phyloP scores from a whole-genome alignment of 1,140 invertebrate genomes.

The Nasonia vitripennis region DNA sequence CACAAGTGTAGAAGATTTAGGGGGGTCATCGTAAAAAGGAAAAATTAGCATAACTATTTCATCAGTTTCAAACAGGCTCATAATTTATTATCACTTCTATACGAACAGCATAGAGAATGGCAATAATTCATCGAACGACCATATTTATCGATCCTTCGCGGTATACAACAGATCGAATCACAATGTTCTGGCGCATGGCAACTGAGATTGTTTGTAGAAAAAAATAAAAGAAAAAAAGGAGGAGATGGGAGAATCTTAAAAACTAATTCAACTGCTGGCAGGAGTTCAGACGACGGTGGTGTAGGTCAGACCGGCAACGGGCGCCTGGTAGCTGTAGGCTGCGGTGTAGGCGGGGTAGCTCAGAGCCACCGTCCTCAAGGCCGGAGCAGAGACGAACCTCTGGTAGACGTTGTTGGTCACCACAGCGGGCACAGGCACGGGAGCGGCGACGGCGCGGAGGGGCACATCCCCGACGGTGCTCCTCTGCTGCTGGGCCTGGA shows the following conservation, averaged over 20 bases:
- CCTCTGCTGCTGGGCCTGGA: slow-evolving; percentile 18
- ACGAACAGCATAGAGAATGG: not conserved
- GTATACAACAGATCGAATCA: not conserved
- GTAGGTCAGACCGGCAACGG: slow-evolving; percentile 63
- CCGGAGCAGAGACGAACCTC: slow-evolving; percentile 55
- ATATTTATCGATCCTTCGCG: too few species aligned
- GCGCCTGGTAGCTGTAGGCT: slow-evolving; percentile 65
- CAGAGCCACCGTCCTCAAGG: slow-evolving; percentile 51
- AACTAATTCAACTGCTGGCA: not conserved
- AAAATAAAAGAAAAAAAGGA: not conserved
- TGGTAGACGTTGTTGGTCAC: slow-evolving; percentile 43
- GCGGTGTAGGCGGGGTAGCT: slow-evolving; percentile 66
- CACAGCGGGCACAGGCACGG: slow-evolving; percentile 23
- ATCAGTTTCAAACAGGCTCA: slow-evolving; percentile 14
- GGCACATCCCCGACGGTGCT: slow-evolving; percentile 27
- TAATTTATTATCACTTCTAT: slow-evolving; percentile 42
- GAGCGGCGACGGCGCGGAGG: slow-evolving; percentile 42
- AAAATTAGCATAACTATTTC: not conserved
- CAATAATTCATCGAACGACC: not conserved
- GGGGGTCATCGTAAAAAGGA: too few species aligned
- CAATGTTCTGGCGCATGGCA: too few species aligned
- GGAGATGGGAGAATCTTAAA: not conserved
- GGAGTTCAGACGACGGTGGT: slow-evolving; percentile 59
- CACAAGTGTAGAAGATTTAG: too few species aligned
- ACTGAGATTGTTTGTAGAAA: not conserved